Evolutionary conservation across 2,888 invertebrate species (phyloP).

Genomic region (Cephus pygmeus): DNA sequence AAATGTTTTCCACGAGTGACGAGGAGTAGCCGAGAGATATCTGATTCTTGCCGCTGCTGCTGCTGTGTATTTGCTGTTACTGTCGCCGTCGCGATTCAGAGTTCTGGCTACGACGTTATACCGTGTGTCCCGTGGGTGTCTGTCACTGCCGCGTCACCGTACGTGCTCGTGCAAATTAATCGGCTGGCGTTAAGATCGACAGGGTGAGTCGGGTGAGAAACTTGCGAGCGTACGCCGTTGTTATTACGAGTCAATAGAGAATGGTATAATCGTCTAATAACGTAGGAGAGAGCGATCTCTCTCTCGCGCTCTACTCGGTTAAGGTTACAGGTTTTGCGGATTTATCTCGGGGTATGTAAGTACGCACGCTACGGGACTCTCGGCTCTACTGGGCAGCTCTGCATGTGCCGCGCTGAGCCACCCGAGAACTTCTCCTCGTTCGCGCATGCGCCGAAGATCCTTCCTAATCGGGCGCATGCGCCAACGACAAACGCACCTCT

Average conservation of each 20-base stretch:
- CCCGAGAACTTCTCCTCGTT: slow-evolving; percentile 25
- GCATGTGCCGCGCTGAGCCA: slow-evolving; percentile 18
- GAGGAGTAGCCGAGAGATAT: not conserved
- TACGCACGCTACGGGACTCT: slow-evolving; percentile 54
- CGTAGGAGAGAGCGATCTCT: slow-evolving; percentile 29
- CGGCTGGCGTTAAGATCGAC: not conserved
- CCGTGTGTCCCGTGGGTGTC: slow-evolving; percentile 2
- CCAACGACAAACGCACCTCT: not conserved
- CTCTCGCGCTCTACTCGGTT: slow-evolving; percentile 26
- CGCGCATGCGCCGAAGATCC: slow-evolving; percentile 31
- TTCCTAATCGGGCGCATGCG: not conserved
- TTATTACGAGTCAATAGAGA: not conserved
- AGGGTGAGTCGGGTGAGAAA: not conserved
- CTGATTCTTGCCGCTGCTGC: not conserved
- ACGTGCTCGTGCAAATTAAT: not conserved
- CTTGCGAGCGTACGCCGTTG: not conserved
- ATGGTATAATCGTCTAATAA: not conserved
- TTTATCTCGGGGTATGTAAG: slow-evolving; percentile 32
- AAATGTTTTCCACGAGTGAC: not conserved
- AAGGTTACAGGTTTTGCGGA: slow-evolving; percentile 33
- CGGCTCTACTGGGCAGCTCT: slow-evolving; percentile 51
- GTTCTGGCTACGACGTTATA: slow-evolving; percentile 10
- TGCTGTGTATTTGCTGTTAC: not conserved
- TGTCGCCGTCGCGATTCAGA: slow-evolving; percentile 21
- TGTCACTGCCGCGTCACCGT: slow-evolving; percentile 8